Evolutionary conservation across 2,113 vertebrate genomes (phyloP), one percentile per base, ranked within the genome.

Genomic region (Neoarius graeffei): DNA sequence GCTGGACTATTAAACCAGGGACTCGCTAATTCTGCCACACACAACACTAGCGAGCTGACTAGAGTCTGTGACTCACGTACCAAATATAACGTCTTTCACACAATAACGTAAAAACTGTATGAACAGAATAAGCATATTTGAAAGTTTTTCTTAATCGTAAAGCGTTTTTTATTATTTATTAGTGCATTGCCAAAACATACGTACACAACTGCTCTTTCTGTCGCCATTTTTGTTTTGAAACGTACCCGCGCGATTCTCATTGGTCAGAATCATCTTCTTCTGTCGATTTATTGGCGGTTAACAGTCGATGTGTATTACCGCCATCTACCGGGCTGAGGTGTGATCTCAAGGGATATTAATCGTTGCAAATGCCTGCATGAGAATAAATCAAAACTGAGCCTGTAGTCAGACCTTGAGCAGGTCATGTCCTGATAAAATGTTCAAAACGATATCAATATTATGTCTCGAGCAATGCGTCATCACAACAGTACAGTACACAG

Each of bases 211-310:
- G 83, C 69, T 7, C 81, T 88, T 23, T 89, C 87, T 13, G 89
- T 64, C 9, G 94, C 92, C 95, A 95, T 95, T 91, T 93, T 42
- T 91, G 77, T 91, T 95, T 94, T 94, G 88, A 94, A 95, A 92
- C 23, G 50, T 79, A 77, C 89, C 84, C 89, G 89, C 91, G 62
- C 35, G 23, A 66, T 54, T 48, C 35, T 81, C 14, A 91, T 86
- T 86, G 83, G 87, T 62, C 83, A 74, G n/a, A 85, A 87, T 19
- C n/a, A n/a, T n/a, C n/a, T n/a, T n/a, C n/a, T n/a, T n/a, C n/a
- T n/a, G n/a, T n/a, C n/a, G n/a, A n/a, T n/a, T n/a, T n/a, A n/a
- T n/a, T n/a, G n/a, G n/a, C n/a, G n/a, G n/a, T n/a, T n/a, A n/a
- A n/a, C n/a, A n/a, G n/a, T n/a, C n/a, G n/a, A n/a, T n/a, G n/a